Percentiles rank a stretch among this genome's conserved stretches.
These are phyloP conservation scores for Hapalemur alaotrensis DNA, from an alignment of 2,797 vertebrate genomes.

Conservation along the genomic window DNA sequence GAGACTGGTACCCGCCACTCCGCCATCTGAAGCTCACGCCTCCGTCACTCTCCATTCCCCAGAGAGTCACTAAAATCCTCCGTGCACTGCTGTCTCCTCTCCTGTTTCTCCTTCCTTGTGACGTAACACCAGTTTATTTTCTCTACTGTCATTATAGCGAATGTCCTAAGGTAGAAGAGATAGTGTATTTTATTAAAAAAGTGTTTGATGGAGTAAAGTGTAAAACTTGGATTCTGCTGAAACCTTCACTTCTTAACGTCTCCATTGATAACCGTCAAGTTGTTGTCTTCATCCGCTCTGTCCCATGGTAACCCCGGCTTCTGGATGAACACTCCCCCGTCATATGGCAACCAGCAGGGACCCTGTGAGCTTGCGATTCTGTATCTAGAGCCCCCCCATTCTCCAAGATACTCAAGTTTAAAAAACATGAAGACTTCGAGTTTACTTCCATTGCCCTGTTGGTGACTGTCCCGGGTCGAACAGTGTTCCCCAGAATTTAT, in stretches of 20 bases:
- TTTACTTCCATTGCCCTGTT: background rate
- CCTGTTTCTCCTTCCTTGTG: background rate
- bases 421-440: background rate
- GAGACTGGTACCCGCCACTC: too few relatives aligned
- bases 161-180: background rate
- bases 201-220: background rate
- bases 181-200: background rate
- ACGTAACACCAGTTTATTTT: background rate
- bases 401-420: background rate
- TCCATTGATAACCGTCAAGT: background rate
- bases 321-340: background rate
- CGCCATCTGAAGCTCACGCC: fast-evolving
- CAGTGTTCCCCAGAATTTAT: background rate
- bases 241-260: background rate
- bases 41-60: too few relatives aligned
- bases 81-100: fast-evolving
- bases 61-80: background rate
- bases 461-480: background rate
- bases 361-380: background rate
- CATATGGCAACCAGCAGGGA: too few relatives aligned
- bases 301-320: background rate
- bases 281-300: background rate
- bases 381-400: background rate
- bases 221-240: background rate
- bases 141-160: background rate